Percentiles rank a stretch among this genome's conserved stretches.
These are phyloP conservation scores for Agriopis aurantiaria DNA, from an alignment of 2,888 invertebrate genomes.

Conservation along the genomic window DNA sequence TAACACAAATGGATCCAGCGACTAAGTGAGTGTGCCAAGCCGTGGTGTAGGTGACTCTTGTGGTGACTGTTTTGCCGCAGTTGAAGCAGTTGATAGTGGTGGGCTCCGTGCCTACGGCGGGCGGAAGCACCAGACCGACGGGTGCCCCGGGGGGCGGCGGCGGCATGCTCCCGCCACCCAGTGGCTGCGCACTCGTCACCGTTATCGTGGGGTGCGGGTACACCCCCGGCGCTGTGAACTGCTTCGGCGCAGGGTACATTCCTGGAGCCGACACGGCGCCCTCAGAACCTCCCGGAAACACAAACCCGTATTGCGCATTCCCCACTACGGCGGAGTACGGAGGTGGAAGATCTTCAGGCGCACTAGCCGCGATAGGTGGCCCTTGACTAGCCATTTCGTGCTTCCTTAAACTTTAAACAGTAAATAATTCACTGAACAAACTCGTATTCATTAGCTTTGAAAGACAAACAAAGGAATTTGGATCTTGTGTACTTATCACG, in stretches of 20 bases:
- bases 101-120: conserved; percentile 78
- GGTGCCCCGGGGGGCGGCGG: conserved; percentile 65
- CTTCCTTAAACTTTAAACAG: not conserved
- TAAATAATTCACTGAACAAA: not conserved
- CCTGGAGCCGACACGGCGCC: conserved; percentile 44
- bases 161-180: conserved; percentile 55
- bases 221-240: conserved; percentile 75
- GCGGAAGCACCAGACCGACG: conserved; percentile 72
- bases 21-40: conserved; percentile 83
- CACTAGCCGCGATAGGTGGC: conserved; percentile 60
- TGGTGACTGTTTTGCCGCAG: conserved; percentile 79
- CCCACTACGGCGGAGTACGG: conserved; percentile 80
- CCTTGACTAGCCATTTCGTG: conserved; percentile 66
- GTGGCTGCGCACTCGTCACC: conserved; percentile 66
- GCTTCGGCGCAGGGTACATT: conserved; percentile 65
- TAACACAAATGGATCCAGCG: conserved; percentile 79
- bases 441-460: conserved; percentile 6
- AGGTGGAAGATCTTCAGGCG: conserved; percentile 78
- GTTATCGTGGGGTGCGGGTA: conserved; percentile 74
- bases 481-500: not conserved
- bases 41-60: conserved; percentile 80
- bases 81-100: conserved; percentile 79
- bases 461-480: conserved; percentile 6
- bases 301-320: conserved; percentile 77
- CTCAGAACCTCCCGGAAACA: conserved; percentile 49